phyloP scores from a whole-genome alignment of 2,888 invertebrate species.

The Calephelis perditalis region DNA sequence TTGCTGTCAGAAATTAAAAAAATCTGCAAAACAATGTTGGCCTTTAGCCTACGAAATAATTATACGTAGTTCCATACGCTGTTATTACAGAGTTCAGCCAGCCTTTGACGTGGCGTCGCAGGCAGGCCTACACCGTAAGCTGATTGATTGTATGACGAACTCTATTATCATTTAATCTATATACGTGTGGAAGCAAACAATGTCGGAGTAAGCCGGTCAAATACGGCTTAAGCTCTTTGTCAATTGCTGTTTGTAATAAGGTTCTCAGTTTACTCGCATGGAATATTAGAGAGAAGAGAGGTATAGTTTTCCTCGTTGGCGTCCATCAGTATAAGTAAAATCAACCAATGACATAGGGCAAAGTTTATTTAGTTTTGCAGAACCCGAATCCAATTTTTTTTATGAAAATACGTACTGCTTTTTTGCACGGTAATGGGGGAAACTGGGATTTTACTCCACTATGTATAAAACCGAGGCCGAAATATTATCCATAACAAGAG shows the following conservation, averaged over 20 bases:
- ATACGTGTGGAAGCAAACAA: constrained; percentile 18
- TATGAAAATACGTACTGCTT: no score
- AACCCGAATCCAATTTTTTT: no score
- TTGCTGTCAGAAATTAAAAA: no score
- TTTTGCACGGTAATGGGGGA: no score
- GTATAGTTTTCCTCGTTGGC: neutral
- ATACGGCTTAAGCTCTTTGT: constrained; percentile 6
- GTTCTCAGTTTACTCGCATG: neutral
- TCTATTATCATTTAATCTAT: constrained; percentile 27
- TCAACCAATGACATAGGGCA: no score
- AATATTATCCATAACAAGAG: no score
- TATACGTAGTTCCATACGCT: neutral
- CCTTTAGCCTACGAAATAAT: neutral
- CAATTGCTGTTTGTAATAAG: neutral
- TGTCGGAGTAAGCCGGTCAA: constrained; percentile 9
- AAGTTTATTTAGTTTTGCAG: no score
- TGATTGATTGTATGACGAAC: constrained; percentile 27
- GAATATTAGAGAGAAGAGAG: neutral
- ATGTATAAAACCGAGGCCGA: no score
- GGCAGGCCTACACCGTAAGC: constrained; percentile 10
- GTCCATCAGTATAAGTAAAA: no score
- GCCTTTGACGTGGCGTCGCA: constrained; percentile 5
- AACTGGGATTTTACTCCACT: no score
- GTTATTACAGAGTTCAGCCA: constrained; percentile 2
- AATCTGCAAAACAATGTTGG: neutral